These are phyloP conservation scores for Epinephelus cyanopodus DNA, from an alignment of 2,113 vertebrate genomes.

Conservation along the genomic window DNA sequence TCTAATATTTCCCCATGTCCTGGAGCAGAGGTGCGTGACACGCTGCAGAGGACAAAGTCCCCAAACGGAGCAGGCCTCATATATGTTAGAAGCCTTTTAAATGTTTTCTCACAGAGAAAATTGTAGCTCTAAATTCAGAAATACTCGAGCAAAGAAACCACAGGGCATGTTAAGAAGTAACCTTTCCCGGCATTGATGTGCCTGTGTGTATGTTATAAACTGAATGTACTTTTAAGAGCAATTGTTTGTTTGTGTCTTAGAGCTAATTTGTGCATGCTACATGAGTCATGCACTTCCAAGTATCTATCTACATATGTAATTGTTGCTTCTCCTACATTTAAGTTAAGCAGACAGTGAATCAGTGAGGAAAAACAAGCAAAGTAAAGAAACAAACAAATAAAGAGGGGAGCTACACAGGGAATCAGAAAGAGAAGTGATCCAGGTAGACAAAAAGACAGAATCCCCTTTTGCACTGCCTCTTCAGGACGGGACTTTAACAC, in stretches of 20 bases:
- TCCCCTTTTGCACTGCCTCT: too few relatives aligned
- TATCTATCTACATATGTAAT: conserved; percentile 11
- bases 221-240: not conserved
- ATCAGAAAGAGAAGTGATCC: not conserved
- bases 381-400: not conserved
- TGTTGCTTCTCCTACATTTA: not conserved
- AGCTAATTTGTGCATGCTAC: not conserved
- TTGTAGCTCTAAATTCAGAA: not conserved
- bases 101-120: not conserved
- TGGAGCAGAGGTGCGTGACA: not conserved
- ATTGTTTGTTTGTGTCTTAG: not conserved
- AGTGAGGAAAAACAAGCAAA: not conserved
- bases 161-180: not conserved
- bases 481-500: too few relatives aligned
- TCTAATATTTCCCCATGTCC: not conserved
- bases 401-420: not conserved
- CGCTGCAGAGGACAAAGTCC: not conserved
- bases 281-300: not conserved
- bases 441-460: not conserved
- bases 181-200: not conserved
- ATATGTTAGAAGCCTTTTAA: not conserved
- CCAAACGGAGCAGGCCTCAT: not conserved
- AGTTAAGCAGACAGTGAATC: not conserved
- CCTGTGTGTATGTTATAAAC: not conserved
- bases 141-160: not conserved